These are phyloP conservation scores for Suricata suricatta DNA, from an alignment of 2,113 vertebrate genomes.

Conservation along the genomic window DNA sequence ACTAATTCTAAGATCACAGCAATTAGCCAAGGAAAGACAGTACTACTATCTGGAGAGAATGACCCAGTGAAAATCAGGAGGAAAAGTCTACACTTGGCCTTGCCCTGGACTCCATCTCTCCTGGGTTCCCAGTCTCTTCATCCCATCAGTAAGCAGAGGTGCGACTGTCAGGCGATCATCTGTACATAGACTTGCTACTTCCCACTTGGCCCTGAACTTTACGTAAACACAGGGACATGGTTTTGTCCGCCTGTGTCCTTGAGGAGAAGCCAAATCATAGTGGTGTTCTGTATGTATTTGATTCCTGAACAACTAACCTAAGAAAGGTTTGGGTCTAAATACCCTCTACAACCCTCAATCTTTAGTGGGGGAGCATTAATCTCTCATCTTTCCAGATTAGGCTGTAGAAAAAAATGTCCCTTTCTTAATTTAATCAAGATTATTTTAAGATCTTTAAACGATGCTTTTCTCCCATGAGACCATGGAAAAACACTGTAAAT, in stretches of 20 bases:
- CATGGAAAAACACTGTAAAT: not conserved
- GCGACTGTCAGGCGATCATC: not conserved
- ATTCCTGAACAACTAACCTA: not conserved
- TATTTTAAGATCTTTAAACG: conserved; percentile 9
- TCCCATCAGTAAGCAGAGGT: not conserved
- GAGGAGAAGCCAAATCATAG: not conserved
- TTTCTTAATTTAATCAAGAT: not conserved
- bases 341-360: not conserved
- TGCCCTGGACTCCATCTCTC: no score
- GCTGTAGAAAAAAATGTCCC: not conserved
- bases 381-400: not conserved
- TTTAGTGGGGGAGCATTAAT: not conserved
- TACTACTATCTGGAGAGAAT: not conserved
- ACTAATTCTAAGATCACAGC: not conserved
- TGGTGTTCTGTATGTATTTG: rapidly evolving
- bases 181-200: rapidly evolving
- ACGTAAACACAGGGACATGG: no score
- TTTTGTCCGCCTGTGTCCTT: not conserved
- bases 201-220: not conserved
- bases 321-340: not conserved
- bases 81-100: not conserved
- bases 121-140: not conserved
- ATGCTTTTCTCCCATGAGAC: not conserved
- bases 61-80: not conserved
- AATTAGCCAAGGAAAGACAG: not conserved